Base-by-base conservation (phyloP, 2,113 vertebrate species). In the Campylorhamphus procurvoides region DNA sequence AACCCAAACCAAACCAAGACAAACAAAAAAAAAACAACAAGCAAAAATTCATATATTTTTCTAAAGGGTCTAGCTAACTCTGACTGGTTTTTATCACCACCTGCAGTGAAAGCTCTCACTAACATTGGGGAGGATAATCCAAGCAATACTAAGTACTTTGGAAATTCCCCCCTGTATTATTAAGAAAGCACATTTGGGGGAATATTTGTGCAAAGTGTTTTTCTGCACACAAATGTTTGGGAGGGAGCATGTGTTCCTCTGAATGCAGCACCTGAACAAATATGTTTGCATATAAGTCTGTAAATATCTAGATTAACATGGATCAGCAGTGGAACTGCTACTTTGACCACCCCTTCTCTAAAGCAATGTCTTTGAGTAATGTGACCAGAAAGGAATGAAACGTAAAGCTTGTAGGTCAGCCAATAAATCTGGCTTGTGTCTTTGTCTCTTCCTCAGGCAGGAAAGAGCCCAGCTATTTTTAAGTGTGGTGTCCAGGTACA, bases 381-480 rank as follows among this genome's bases (percentile, higher is more conserved):
- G 55, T 40, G 63, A 94, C 82, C 67, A 81, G 72, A 87, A 74
- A 95, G 37, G 90, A 94, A 94, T 47, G 9, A 80, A 93, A 95
- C 31, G 9, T 80, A 84, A 89, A 95, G 35, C 17, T 55, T 92
- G 53, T 39, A 83, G 84, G 81, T 89, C 81, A 96, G 87, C 81
- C 91, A 97, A 91, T 86, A 96, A 90, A 91, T 63, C 58, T 93
- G 81, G 60, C 63, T 91, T 86, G 25, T 1, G n/a, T 93, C 64
- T 88, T 94, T 76, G 90, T 78, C 75, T 96, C 93, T 93, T 97
- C 94, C 90, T 91, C 68, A 93, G 46, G 77, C 89, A 94, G 94
- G 93, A 96, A 94, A 78, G 47, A 96, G 63, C 42, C 5, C 66
- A 85, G 72, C 53, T 91, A 92, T 96, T 95, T 96, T 78, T 90